A percentile compares a stretch with the other conserved stretches of the same genome.
These are phyloP conservation scores for Nebria ingens DNA, from an alignment of 1,140 invertebrate genomes.

Conservation along the genomic window DNA sequence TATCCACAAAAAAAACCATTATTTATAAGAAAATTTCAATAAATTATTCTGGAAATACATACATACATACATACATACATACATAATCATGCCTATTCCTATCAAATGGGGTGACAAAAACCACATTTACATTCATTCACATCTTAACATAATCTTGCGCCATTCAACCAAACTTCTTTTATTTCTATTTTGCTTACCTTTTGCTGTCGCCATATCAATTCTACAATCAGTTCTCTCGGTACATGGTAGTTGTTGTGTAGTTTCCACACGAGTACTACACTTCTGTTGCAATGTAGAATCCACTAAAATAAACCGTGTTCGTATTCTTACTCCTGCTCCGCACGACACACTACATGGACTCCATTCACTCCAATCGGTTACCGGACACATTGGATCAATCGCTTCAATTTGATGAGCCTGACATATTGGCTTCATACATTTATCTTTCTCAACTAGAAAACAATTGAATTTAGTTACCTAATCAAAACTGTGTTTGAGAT, in stretches of 20 bases:
- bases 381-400: conserved; percentile 48
- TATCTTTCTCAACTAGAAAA: conserved; percentile 53
- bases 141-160: too few species aligned
- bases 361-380: conserved; percentile 63
- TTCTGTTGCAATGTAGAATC: conserved; percentile 44
- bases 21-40: not conserved
- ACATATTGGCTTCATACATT: conserved; percentile 61
- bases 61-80: too few species aligned
- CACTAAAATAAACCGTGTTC: conserved; percentile 57
- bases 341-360: conserved; percentile 62
- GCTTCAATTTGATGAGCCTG: conserved; percentile 39
- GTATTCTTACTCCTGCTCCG: conserved; percentile 55
- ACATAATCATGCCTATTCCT: too few species aligned
- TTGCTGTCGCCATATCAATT: conserved; percentile 61
- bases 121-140: too few species aligned
- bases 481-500: conserved; percentile 11
- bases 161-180: too few species aligned
- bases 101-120: too few species aligned
- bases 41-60: not conserved
- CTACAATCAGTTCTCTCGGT: conserved; percentile 52
- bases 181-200: too few species aligned
- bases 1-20: not conserved
- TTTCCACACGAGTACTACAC: conserved; percentile 47
- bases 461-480: conserved; percentile 8
- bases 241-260: conserved; percentile 52